Percentiles rank a stretch among this genome's conserved stretches.
These are phyloP conservation scores for Caradrina kadenii DNA, from an alignment of 2,888 invertebrate genomes.

Conservation along the genomic window DNA sequence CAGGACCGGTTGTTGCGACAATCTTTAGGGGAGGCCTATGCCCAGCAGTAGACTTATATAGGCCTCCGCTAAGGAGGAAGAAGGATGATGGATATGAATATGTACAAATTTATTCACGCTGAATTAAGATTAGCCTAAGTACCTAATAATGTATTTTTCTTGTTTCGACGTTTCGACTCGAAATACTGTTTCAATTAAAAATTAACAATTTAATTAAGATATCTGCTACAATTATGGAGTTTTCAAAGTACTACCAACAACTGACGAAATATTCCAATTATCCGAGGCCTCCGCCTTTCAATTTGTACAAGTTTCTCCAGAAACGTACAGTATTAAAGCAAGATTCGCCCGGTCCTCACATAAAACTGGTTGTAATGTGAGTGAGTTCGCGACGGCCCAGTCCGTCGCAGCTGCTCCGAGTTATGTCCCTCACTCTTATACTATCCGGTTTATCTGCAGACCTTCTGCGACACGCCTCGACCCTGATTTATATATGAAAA, in stretches of 20 bases:
- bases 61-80: no score
- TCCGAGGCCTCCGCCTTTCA: slow-evolving; percentile 72
- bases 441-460: slow-evolving; percentile 80
- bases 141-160: neutral
- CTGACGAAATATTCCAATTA: slow-evolving; percentile 73
- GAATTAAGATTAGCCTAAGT: neutral
- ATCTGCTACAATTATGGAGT: slow-evolving; percentile 62
- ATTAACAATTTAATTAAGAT: slow-evolving; percentile 42
- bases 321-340: slow-evolving; percentile 70
- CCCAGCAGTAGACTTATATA: no score
- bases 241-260: slow-evolving; percentile 40
- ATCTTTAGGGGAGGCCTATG: no score
- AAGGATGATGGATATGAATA: no score
- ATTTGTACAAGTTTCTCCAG: slow-evolving; percentile 76
- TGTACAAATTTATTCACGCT: neutral
- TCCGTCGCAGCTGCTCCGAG: slow-evolving; percentile 76
- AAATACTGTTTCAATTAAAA: slow-evolving; percentile 9
- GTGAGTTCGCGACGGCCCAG: slow-evolving; percentile 75
- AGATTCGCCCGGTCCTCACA: slow-evolving; percentile 70
- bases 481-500: slow-evolving; percentile 86
- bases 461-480: slow-evolving; percentile 77
- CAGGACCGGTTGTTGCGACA: no score
- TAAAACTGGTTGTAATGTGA: slow-evolving; percentile 83
- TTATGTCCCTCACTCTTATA: slow-evolving; percentile 79
- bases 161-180: neutral